A percentile compares a stretch with the other conserved stretches of the same genome.
Evolutionary conservation across 2,797 vertebrate species (phyloP).

Genomic region (Iguana delicatissima): DNA sequence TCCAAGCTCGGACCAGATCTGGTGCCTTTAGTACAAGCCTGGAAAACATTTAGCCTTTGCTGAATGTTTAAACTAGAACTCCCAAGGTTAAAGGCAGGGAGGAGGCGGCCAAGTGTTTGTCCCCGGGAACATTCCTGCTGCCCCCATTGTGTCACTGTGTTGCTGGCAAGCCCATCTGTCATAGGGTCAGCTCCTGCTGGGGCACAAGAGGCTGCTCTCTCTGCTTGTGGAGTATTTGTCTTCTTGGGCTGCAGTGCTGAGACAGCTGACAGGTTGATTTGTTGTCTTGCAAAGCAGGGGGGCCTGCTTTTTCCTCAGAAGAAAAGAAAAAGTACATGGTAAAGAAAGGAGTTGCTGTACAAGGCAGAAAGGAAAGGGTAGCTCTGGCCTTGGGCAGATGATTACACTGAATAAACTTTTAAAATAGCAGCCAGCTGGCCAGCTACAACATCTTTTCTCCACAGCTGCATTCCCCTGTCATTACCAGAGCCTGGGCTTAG

Average conservation of each 20-base stretch:
- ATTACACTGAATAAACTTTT: neutral
- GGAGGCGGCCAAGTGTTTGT: neutral
- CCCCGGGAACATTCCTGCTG: neutral
- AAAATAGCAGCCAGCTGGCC: neutral
- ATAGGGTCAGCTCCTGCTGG: constrained; percentile 66
- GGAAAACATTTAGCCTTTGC: neutral
- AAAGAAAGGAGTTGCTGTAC: constrained; percentile 17
- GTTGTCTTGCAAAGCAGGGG: constrained; percentile 73
- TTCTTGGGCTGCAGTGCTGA: constrained; percentile 66
- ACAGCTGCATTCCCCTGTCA: too few relatives aligned
- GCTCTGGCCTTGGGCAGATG: neutral
- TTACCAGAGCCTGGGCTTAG: neutral
- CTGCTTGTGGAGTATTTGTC: constrained; percentile 73
- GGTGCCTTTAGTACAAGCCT: neutral
- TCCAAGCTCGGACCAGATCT: neutral
- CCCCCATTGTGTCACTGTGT: constrained; percentile 73
- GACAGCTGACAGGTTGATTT: constrained; percentile 75
- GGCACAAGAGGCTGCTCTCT: constrained; percentile 67
- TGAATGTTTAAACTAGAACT: neutral
- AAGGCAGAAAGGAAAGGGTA: constrained; percentile 2
- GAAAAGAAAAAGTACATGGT: constrained; percentile 19
- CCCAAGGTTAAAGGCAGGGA: constrained; percentile 20
- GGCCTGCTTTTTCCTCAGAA: constrained; percentile 48
- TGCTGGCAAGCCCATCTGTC: constrained; percentile 73
- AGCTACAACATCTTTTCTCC: neutral